These are phyloP conservation scores for Nannobrachium achirus DNA, from an alignment of 2,113 vertebrate genomes.

Conservation along the genomic window DNA sequence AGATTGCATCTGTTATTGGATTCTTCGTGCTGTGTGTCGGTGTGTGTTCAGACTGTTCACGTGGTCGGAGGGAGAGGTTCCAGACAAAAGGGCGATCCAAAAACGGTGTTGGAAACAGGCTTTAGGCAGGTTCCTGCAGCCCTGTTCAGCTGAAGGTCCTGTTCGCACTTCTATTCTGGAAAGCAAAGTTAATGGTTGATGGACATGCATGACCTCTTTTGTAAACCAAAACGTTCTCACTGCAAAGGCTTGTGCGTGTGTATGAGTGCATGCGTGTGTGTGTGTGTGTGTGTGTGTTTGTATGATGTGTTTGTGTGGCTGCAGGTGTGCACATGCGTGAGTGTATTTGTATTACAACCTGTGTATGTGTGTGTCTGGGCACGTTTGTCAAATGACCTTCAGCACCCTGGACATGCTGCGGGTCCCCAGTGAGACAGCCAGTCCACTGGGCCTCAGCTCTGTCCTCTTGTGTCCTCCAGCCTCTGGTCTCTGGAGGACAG, in stretches of 20 bases:
- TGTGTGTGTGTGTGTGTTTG: not conserved
- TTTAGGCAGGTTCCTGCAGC: not conserved
- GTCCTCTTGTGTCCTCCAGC: constrained; percentile 37
- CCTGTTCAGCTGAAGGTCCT: not conserved
- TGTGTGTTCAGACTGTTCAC: constrained; percentile 20
- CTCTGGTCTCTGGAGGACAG: constrained; percentile 47
- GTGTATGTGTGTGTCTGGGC: constrained; percentile 5
- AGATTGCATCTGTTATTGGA: constrained; percentile 46
- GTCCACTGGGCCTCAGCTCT: constrained; percentile 41
- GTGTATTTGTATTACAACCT: too few relatives aligned
- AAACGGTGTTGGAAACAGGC: not conserved
- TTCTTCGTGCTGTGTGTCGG: constrained; percentile 32
- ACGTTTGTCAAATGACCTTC: constrained; percentile 50
- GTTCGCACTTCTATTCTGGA: constrained; percentile 2
- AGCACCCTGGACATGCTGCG: constrained; percentile 33
- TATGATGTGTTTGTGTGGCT: constrained; percentile 4
- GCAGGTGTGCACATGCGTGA: not conserved
- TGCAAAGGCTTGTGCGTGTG: not conserved
- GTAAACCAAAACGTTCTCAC: too few relatives aligned
- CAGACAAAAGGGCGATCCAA: not conserved
- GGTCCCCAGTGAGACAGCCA: constrained; percentile 60
- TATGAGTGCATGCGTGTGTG: not conserved
- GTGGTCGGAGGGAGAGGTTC: constrained; percentile 4
- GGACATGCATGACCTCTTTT: too few relatives aligned
- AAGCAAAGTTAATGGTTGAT: not conserved